Base-by-base conservation (phyloP, 2,888 invertebrate genomes). In the Zygothrica quintamaculata region DNA sequence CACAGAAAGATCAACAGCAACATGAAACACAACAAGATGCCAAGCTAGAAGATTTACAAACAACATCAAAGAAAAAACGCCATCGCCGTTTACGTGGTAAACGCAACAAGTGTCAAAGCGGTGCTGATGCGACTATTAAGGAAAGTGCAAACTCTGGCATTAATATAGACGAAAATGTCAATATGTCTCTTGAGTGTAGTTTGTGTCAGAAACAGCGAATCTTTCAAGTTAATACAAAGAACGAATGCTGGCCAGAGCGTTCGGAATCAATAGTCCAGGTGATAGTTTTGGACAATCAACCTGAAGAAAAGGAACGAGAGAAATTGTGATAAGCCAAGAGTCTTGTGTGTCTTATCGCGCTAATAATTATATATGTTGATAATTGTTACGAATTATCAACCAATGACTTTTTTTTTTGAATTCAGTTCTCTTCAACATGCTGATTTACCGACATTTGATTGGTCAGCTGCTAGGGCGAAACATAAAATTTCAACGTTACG, bases 241-340 rank as follows among this genome's bases (percentile, higher is more conserved):
- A 88, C 51, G 87, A 86, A 26, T 88, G 90, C 62, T 91, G 91
- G 91, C 31, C 88, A 0, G 91, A 91, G 52, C 88, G 88, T 40
- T 50, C 80, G 0, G 73, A 87, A n/a, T 87, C 90, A 0, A 60
- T 90, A 6, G 84, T 73, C 1, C 84, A 88, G 37, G 68, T 70
- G 12, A 3, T 77, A 8, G 57, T 55, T 3, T 12, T 78, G 7
- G 46, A 34, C 37, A 44, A 33, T 9, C n/a, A n/a, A 8, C 40
- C 16, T 7, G 34, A 40, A 8, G 11, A 15, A 8, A 25, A 16
- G 22, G 12, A 15, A 39, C 12, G 18, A 18, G 11, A 18, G 6
- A 29, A 60, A 34, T 34, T 34, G 59, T 13, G 57, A 65, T 56
- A 46, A 61, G 53, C 5, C 16, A 15, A 29, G 37, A 3, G n/a